Conservation (phyloP, 2,888 invertebrate genomes). For the Eristalis intricaria region DNA sequence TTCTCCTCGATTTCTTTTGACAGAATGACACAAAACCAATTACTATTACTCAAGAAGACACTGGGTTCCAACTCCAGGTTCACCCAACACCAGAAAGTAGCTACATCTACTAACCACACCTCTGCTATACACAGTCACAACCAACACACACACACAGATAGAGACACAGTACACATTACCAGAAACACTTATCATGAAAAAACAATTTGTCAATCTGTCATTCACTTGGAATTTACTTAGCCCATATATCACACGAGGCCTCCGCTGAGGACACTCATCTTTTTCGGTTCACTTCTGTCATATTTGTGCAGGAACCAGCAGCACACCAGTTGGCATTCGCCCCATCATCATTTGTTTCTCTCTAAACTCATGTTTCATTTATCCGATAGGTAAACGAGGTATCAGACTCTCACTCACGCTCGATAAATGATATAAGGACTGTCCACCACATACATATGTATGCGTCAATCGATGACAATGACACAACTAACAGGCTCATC, state of each 20-base stretch:
- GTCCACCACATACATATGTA: neutral
- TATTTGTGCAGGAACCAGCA: constrained; percentile 48
- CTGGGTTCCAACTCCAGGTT: constrained; percentile 10
- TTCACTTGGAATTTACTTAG: constrained; percentile 60
- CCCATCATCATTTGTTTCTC: constrained; percentile 47
- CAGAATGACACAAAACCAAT: constrained; percentile 61
- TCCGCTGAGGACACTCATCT: constrained; percentile 46
- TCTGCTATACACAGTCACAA: neutral
- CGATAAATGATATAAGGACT: constrained; percentile 10
- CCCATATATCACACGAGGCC: constrained; percentile 51
- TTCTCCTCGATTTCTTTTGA: constrained; percentile 50
- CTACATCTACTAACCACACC: neutral
- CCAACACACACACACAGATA: neutral
- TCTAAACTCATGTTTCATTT: neutral
- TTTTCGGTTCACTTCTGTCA: constrained; percentile 50
- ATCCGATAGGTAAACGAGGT: constrained; percentile 14
- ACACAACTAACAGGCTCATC: constrained; percentile 19
- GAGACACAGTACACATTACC: constrained; percentile 8
- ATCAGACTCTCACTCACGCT: neutral
- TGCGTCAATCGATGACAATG: neutral
- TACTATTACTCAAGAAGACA: constrained; percentile 49
- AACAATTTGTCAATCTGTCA: constrained; percentile 68
- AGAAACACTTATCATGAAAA: constrained; percentile 61
- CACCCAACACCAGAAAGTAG: neutral
- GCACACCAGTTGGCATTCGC: constrained; percentile 22